phyloP scores from a whole-genome alignment of 2,888 invertebrate species.

The Crossocerus cetratus region DNA sequence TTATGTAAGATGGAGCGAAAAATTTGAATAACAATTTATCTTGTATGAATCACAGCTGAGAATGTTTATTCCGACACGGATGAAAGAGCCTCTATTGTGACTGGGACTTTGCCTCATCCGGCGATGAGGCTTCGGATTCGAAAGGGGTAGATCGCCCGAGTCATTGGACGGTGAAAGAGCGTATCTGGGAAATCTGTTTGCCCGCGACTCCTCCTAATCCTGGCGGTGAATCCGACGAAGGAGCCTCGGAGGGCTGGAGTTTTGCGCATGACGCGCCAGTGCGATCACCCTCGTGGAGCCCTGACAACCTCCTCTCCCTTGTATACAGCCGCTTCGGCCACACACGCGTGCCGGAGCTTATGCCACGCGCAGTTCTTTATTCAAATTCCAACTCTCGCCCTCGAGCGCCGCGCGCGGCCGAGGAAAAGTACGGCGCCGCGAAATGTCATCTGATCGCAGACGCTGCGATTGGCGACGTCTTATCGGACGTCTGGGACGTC shows the following conservation, averaged over 20 bases:
- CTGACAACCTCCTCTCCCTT: slow-evolving; percentile 42
- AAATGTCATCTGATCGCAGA: slow-evolving; percentile 25
- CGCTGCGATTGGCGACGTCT: not conserved
- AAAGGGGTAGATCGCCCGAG: too few species aligned
- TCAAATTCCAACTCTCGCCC: slow-evolving; percentile 57
- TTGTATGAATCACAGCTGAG: too few species aligned
- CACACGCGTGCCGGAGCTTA: slow-evolving; percentile 20
- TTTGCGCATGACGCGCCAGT: slow-evolving; percentile 71
- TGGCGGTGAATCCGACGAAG: slow-evolving; percentile 23
- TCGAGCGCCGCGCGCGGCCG: slow-evolving; percentile 15
- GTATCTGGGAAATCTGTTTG: not conserved
- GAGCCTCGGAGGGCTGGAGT: slow-evolving; percentile 52
- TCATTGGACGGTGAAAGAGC: not conserved
- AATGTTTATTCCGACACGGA: too few species aligned
- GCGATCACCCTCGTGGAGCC: slow-evolving; percentile 67
- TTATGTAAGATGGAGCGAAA: too few species aligned
- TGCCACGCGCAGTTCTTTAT: slow-evolving; percentile 59
- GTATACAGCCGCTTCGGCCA: not conserved
- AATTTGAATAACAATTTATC: too few species aligned
- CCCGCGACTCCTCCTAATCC: slow-evolving; percentile 31
- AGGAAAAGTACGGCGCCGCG: slow-evolving; percentile 5
- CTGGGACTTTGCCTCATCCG: too few species aligned
- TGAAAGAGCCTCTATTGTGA: too few species aligned
- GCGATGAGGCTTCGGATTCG: too few species aligned
- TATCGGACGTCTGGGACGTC: slow-evolving; percentile 4